Percentiles rank a stretch among this genome's conserved stretches.
phyloP scores from a whole-genome alignment of 1,140 invertebrate species.

The Euborellia annulipes region DNA sequence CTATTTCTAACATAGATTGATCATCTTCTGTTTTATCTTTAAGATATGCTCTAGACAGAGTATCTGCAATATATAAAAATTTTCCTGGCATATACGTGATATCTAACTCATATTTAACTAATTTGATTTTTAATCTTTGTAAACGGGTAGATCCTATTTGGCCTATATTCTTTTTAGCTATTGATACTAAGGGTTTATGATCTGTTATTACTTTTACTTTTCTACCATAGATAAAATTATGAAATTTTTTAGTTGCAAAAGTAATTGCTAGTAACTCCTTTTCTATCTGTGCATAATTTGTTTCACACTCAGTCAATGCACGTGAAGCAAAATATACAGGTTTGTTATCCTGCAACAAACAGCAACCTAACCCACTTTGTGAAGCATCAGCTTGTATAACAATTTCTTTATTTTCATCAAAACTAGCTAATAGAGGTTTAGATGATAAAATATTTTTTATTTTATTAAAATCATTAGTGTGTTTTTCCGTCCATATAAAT shows the following conservation, averaged over 20 bases:
- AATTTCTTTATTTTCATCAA: constrained; percentile 16
- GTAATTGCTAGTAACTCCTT: constrained; percentile 24
- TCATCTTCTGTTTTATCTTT: constrained; percentile 3
- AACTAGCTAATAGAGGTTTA: constrained; percentile 19
- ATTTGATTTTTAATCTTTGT: constrained; percentile 24
- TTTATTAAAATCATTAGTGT: constrained; percentile 15
- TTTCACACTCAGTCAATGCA: constrained; percentile 21
- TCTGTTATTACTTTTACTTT: constrained; percentile 25
- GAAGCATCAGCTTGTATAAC: constrained; percentile 21
- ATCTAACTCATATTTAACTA: constrained; percentile 22
- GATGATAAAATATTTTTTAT: constrained; percentile 18
- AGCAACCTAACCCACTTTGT: constrained; percentile 20
- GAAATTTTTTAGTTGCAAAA: constrained; percentile 20
- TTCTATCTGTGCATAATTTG: constrained; percentile 23
- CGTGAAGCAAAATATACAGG: constrained; percentile 21
- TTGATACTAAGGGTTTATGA: constrained; percentile 27
- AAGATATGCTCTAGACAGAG: constrained; percentile 23
- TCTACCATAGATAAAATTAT: constrained; percentile 22
- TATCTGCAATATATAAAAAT: constrained; percentile 28
- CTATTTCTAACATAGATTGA: background rate
- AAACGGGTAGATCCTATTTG: constrained; percentile 23
- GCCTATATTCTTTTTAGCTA: constrained; percentile 24
- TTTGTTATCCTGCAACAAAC: constrained; percentile 21
- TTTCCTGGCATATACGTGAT: constrained; percentile 24
- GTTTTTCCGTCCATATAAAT: constrained; percentile 13